Evolutionary conservation across 2,113 vertebrate species (phyloP).

Genomic region (Coregonus clupeaformis): DNA sequence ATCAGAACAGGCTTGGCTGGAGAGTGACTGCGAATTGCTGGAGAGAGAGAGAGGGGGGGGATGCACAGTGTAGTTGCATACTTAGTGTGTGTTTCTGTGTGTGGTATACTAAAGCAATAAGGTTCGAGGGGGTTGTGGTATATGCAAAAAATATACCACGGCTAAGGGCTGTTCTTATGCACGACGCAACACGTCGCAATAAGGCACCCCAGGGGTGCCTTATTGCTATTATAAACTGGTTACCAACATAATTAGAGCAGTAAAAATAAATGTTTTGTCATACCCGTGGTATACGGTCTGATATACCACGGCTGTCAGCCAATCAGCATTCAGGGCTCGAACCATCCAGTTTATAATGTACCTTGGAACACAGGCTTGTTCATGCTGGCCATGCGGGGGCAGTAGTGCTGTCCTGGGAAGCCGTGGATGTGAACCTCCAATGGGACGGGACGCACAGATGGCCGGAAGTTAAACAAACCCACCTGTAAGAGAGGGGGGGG

Average conservation of each 20-base stretch:
- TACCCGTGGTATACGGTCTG: too few species aligned
- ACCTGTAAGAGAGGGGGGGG: conserved; percentile 72
- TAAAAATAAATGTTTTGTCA: too few species aligned
- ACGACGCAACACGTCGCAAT: too few species aligned
- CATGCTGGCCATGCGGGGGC: conserved; percentile 98
- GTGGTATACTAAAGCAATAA: background rate
- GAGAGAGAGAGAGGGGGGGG: background rate
- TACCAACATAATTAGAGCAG: too few species aligned
- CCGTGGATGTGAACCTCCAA: conserved; percentile 97
- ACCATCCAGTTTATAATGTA: conserved; percentile 38
- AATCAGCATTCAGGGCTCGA: too few species aligned
- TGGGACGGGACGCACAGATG: conserved; percentile 95
- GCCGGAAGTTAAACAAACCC: conserved; percentile 98
- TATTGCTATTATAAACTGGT: too few species aligned
- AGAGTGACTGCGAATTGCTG: conserved; percentile 95
- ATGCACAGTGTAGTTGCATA: background rate
- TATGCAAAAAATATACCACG: too few species aligned
- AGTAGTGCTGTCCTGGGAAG: conserved; percentile 97
- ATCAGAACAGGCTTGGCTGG: conserved; percentile 96
- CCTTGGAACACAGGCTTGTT: conserved; percentile 98
- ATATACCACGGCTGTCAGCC: too few species aligned
- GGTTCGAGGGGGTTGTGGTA: too few species aligned
- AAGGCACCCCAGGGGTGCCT: too few species aligned
- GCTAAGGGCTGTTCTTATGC: too few species aligned
- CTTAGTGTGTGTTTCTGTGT: background rate